Evolutionary conservation across 2,797 vertebrate genomes (phyloP), one percentile per base, ranked within the genome.

Genomic region (Acipenser transmontanus): DNA sequence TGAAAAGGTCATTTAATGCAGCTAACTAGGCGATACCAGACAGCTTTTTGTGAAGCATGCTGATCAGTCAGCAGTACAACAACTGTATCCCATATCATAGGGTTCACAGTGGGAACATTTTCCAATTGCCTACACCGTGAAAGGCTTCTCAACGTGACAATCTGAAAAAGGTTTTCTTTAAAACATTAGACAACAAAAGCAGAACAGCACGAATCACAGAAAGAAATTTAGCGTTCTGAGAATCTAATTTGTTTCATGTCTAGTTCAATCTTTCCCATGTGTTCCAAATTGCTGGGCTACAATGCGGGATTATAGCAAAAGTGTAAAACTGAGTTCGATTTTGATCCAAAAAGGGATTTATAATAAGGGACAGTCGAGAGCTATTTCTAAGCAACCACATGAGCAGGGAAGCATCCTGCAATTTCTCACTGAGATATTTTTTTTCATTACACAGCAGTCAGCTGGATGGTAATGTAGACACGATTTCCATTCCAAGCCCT

Each of bases 371-470:
- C 13, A 10, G 13, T n/a, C 11, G 54, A 57, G 14, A 57, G 54
- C 9, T 57, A 57, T 57, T 57, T n/a, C 54, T 57, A n/a, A 11
- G 54, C 54, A 7, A 57, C 54, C 12, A n/a, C 54, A 11, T 2
- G 54, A 11, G 54, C 54, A n/a, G 54, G 9, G 54, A 57, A 57
- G 54, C 9, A n/a, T 57, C 54, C 12, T 57, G 54, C 54, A 57
- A 57, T 57, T 57, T 57, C 54, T 13, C 54, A 57, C 54, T 7
- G 54, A 57, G 54, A 57, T 57, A n/a, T 11, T 57, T 57, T 57
- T 57, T 57, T 57, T n/a, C 54, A 57, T n/a, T 57, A 7, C 54
- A 57, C 54, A 57, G 54, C 54, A 57, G 54, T 57, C 54, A 57
- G 54, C 54, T 57, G 54, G 54, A 57, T 57, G 54, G 54, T 57